Base-by-base conservation (phyloP, 2,888 invertebrate species). In the Parnassius orleans region DNA sequence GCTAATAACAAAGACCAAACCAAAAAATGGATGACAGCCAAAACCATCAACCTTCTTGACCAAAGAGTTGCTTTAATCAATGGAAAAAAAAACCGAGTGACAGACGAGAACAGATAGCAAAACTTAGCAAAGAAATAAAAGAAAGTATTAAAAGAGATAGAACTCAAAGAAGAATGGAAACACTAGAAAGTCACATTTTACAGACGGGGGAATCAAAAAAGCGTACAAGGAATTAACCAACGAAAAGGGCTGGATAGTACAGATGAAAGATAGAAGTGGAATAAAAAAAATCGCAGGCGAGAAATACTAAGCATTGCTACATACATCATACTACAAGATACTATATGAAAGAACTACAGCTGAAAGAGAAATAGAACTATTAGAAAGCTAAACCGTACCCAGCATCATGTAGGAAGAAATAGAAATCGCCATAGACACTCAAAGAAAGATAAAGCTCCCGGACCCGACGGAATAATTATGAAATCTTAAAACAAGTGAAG, bases 61-160 rank as follows among this genome's bases (percentile, higher is more conserved):
- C 43, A 57, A 61, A 69, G 67, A 61, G 57, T 53, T 10, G 19
- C 60, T 10, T 33, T 71, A 60, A 68, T 72, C 11, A 69, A 57
- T 24, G 57, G 24, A 50, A 70, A 50, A 67, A 15, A 66, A 33
- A 64, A n/a, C n/a, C 63, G 24, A 41, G 64, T 33, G 58, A 69
- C 11, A 70, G 48, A 51, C 64, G 71, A 60, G 69, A 64, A 10
- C 43, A 67, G n/a, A n/a, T n/a, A n/a, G n/a, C n/a, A n/a, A n/a
- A n/a, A n/a, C n/a, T n/a, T n/a, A n/a, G n/a, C n/a, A 73, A 73
- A 69, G 58, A 71, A 67, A 70, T 72, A 5, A 73, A 70, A 56
- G 58, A 68, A 61, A 72, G 56, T 51, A 70, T 71, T 11, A 69
- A 70, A 56, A 67, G 54, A 33, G 71, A 73, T 56, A 69, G 68